Evolutionary conservation across 2,113 vertebrate genomes (phyloP), one percentile per base, ranked within the genome.

Genomic region (Brachyhypopomus gauderio): DNA sequence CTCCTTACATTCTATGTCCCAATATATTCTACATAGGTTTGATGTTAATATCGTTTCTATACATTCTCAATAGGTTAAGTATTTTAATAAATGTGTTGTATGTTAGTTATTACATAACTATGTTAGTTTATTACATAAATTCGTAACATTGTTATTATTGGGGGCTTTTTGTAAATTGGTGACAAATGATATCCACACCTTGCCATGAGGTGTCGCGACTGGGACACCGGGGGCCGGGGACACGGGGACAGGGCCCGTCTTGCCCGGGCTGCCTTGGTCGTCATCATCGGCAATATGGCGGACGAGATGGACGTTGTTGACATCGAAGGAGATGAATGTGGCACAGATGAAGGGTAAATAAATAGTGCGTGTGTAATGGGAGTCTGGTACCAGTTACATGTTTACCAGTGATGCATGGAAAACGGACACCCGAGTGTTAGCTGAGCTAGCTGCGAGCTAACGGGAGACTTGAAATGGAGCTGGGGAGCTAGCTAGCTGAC

Each of bases 281-380:
- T 60, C 36, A 9, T 25, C 63, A 45, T 12, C 59, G 23, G 45
- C 17, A 41, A 55, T 74, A 93, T 93, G 94, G 92, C 93, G 70
- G 97, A 97, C 77, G 97, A 98, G 71, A 73, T 90, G 0, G 97
- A 97, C 84, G 93, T 96, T 87, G 93, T 98, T 86, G 97, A 98
- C 36, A 90, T 99, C 14, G 97, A 98, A 74, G 97, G 97, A 62
- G 97, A 97, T n/a, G 85, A 89, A 59, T 91, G 82, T 72, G 92
- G 90, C 0, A 82, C 73, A 0, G 88, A 17, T 4, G 45, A 90
- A 0, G 52, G 92, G 91, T 85, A 90, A 88, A 82, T 84, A 90
- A 88, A 82, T 0, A 3, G 14, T 36, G 30, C 7, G 41, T 4
- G 25, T 22, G 9, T 20, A 52, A 4, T n/a, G 2, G 6, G 8